Conservation (phyloP, 2,888 invertebrate genomes). For the Eledone cirrhosa region DNA sequence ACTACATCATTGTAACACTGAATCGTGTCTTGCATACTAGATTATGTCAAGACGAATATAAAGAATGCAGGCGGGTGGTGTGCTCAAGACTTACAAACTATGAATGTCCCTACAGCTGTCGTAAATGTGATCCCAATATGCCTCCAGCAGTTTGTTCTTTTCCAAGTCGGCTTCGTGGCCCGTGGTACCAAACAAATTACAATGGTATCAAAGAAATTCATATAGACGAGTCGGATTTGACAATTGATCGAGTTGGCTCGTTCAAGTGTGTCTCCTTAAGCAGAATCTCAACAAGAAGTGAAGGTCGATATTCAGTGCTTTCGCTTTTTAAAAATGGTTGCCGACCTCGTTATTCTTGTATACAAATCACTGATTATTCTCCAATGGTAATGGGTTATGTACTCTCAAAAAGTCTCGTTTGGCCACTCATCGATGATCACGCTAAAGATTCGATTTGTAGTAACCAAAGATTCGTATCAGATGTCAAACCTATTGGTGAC, state of each 20-base stretch:
- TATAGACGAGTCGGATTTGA: conserved; percentile 40
- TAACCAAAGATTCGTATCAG: conserved; percentile 43
- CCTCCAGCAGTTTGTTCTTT: conserved; percentile 47
- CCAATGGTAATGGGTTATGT: conserved; percentile 47
- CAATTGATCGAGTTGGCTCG: conserved; percentile 43
- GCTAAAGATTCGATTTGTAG: conserved; percentile 43
- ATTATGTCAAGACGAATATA: conserved; percentile 57
- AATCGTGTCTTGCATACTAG: conserved; percentile 40
- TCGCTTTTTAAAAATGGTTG: conserved; percentile 54
- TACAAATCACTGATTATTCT: conserved; percentile 43
- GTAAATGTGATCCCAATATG: conserved; percentile 43
- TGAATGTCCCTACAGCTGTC: conserved; percentile 55
- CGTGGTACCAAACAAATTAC: conserved; percentile 43
- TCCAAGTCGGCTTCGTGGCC: conserved; percentile 43
- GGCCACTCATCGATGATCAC: conserved; percentile 43
- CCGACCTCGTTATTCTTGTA: conserved; percentile 54
- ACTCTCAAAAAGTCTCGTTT: conserved; percentile 47
- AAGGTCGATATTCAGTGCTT: conserved; percentile 46
- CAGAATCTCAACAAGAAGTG: conserved; percentile 40
- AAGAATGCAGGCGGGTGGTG: conserved; percentile 44
- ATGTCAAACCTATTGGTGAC: conserved; percentile 48
- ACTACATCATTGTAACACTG: conserved; percentile 45
- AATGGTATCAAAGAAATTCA: conserved; percentile 36
- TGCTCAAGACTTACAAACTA: conserved; percentile 45
- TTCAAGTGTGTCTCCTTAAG: conserved; percentile 48